Base-by-base conservation (phyloP, 2,888 invertebrate species). In the Phalera bucephala region DNA sequence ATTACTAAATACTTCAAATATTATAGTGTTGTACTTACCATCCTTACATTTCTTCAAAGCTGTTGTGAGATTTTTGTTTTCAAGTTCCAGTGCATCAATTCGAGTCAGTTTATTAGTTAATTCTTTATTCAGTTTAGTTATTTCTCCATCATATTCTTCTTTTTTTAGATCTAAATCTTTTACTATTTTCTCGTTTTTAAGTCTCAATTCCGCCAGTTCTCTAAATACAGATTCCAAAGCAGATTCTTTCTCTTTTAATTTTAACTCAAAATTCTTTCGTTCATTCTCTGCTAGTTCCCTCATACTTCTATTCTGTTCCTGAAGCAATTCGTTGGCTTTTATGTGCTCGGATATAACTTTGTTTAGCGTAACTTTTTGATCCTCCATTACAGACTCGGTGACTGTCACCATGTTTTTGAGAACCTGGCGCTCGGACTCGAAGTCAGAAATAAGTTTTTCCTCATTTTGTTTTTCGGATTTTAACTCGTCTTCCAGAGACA, bases 341-440 rank as follows among this genome's bases (percentile, higher is more conserved):
- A 57, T 19, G 38, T 76, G 60, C 40, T 73, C 72, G 1, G 50
- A 14, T 36, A 81, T 70, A 5, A 57, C 43, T 15, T 66, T 74
- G 35, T 62, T 72, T 0, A 74, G 50, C n/a, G 50, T 54, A 1
- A 47, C 34, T 59, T 75, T 80, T 39, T 76, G 70, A 46, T 82
- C 81, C 38, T 81, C 81, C 81, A 80, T 80, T 0, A 80, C 68
- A 2, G 80, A 74, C 56, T 82, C 81, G 1, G 80, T 80, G 0
- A 80, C 78, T 2, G 79, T 67, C 3, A 81, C 67, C 80, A 81
- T 80, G 36, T 80, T 81, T 42, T 76, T 75, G 19, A 80, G 64
- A 8, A 80, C 68, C 22, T 67, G 67, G 15, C 76, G 64, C 44
- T 82, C 81, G 0, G 80, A 74, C 41, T 82, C 80, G 37, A 80